Evolutionary conservation across 2,888 invertebrate genomes (phyloP).

Genomic region (Gibbula magus): DNA sequence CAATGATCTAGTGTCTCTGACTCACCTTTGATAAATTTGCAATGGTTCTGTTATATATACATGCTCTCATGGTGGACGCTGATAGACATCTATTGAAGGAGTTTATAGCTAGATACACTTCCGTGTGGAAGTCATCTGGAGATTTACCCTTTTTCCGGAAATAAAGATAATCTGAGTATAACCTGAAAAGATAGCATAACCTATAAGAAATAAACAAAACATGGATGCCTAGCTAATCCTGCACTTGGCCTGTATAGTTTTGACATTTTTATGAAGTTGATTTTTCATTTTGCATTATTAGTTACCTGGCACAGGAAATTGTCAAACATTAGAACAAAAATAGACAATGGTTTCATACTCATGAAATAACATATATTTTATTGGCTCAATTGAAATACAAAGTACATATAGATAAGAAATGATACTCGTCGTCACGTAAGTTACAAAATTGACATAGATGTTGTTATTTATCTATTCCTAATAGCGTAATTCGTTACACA

Average conservation of each 20-base stretch:
- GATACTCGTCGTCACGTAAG: too few relatives aligned
- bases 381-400: too few relatives aligned
- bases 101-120: conserved; percentile 46
- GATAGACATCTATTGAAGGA: conserved; percentile 52
- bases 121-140: conserved; percentile 55
- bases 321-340: too few relatives aligned
- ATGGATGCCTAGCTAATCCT: background rate
- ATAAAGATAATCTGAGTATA: conserved; percentile 67
- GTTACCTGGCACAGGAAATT: too few relatives aligned
- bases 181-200: conserved; percentile 47
- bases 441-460: too few relatives aligned
- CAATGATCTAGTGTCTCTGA: background rate
- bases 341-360: too few relatives aligned
- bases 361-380: too few relatives aligned
- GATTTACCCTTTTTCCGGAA: conserved; percentile 55
- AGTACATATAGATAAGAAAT: too few relatives aligned
- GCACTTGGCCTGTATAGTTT: background rate
- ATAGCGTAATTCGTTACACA: too few relatives aligned
- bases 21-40: conserved; percentile 52
- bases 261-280: background rate
- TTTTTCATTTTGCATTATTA: background rate
- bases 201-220: background rate
- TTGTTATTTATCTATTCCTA: too few relatives aligned
- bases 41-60: conserved; percentile 56
- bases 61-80: conserved; percentile 46